Conservation (phyloP, 2,113 vertebrate species). For the Corythoichthys intestinalis region DNA sequence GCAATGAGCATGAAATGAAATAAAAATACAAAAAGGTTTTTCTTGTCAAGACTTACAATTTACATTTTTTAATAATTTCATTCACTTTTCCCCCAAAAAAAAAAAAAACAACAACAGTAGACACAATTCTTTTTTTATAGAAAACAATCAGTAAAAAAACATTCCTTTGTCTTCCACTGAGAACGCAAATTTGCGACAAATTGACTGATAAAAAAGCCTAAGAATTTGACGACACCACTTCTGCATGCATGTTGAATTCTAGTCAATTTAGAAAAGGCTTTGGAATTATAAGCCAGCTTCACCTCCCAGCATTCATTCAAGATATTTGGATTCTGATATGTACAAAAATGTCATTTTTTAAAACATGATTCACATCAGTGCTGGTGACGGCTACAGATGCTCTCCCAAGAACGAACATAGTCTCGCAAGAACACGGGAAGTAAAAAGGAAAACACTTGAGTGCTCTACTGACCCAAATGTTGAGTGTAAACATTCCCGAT, state of each 20-base stretch:
- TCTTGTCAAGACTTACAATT: constrained; percentile 32
- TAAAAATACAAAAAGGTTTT: constrained; percentile 49
- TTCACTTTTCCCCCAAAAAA: constrained; percentile 58
- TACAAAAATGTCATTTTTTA: constrained; percentile 45
- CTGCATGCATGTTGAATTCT: constrained; percentile 13
- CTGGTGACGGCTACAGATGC: constrained; percentile 67
- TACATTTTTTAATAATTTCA: constrained; percentile 39
- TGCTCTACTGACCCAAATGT: constrained; percentile 36
- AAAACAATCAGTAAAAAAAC: constrained; percentile 74
- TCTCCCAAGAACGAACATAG: constrained; percentile 21
- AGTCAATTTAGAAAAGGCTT: constrained; percentile 22
- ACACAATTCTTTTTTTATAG: constrained; percentile 61
- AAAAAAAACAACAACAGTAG: constrained; percentile 39
- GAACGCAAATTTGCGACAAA: constrained; percentile 42
- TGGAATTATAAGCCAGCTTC: constrained; percentile 19
- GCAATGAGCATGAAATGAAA: constrained; percentile 31
- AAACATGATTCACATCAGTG: constrained; percentile 46
- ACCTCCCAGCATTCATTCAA: constrained; percentile 13
- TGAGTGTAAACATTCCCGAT: constrained; percentile 69
- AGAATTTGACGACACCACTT: constrained; percentile 19
- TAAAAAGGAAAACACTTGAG: constrained; percentile 58
- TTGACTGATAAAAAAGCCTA: constrained; percentile 52
- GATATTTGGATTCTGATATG: constrained; percentile 49
- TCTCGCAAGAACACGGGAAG: constrained; percentile 38
- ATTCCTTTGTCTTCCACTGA: constrained; percentile 68